Conservation (phyloP, 1,140 invertebrate species). For the Drosophila bipectinata region DNA sequence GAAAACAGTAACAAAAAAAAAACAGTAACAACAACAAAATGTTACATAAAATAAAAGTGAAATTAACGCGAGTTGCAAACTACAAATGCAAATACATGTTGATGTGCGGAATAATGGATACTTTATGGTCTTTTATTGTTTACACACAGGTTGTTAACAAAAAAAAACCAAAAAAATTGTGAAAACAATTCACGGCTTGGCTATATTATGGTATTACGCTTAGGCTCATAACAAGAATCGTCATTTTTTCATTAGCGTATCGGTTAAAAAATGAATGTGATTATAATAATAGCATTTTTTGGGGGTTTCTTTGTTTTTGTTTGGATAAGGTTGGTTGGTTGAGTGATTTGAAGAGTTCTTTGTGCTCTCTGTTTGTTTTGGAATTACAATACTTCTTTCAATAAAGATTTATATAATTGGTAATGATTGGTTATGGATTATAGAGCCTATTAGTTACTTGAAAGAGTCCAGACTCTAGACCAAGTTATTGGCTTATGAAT, state of each 20-base stretch:
- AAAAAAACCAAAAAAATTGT: background rate
- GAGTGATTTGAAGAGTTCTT: no score
- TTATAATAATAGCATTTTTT: background rate
- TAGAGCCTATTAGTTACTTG: no score
- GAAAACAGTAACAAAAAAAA: background rate
- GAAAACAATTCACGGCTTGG: constrained; percentile 1
- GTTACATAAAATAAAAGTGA: constrained; percentile 37
- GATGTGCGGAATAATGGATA: constrained; percentile 22
- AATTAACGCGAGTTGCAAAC: constrained; percentile 9
- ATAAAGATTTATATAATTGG: no score
- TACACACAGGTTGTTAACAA: no score
- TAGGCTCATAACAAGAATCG: background rate
- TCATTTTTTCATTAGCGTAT: background rate
- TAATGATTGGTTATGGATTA: no score
- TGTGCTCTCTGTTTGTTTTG: no score
- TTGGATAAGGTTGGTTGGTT: no score
- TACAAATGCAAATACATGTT: constrained; percentile 37
- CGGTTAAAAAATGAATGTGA: background rate
- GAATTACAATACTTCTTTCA: no score
- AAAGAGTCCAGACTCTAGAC: no score
- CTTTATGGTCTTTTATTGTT: background rate
- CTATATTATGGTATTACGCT: background rate
- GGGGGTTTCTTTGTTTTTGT: no score
- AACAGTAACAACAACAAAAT: background rate
- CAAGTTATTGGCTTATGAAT: no score